phyloP scores from a whole-genome alignment of 2,888 invertebrate genomes.

The Dascillus cervinus region DNA sequence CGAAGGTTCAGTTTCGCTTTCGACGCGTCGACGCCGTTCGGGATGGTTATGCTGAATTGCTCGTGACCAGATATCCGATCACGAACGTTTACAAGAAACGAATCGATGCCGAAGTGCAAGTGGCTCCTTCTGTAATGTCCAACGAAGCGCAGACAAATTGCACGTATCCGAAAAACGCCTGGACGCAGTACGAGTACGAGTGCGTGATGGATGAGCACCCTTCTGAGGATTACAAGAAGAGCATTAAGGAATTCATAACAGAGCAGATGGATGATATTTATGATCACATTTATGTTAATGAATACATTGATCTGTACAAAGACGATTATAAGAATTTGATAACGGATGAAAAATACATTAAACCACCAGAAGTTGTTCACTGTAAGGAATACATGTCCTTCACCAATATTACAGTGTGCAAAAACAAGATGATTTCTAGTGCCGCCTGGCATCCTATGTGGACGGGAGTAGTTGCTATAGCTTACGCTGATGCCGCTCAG shows the following conservation, averaged over 20 bases:
- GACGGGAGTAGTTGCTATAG: slow-evolving; percentile 59
- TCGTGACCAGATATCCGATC: slow-evolving; percentile 50
- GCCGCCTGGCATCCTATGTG: slow-evolving; percentile 65
- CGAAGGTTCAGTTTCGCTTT: slow-evolving; percentile 44
- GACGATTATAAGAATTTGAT: slow-evolving; percentile 53
- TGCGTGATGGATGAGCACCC: slow-evolving; percentile 22
- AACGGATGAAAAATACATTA: slow-evolving; percentile 13
- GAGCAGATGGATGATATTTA: slow-evolving; percentile 25
- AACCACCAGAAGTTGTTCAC: slow-evolving; percentile 33
- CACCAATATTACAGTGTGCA: slow-evolving; percentile 55
- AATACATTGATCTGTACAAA: slow-evolving; percentile 50
- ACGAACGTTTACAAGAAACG: slow-evolving; percentile 50
- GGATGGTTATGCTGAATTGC: slow-evolving; percentile 64
- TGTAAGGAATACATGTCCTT: slow-evolving; percentile 55
- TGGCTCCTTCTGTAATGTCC: slow-evolving; percentile 41
- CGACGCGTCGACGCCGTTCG: slow-evolving; percentile 51
- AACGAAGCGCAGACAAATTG: slow-evolving; percentile 59
- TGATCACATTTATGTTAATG: slow-evolving; percentile 32
- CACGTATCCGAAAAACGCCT: slow-evolving; percentile 59
- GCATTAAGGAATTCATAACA: slow-evolving; percentile 29
- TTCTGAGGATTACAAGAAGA: slow-evolving; percentile 28
- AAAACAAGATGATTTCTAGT: slow-evolving; percentile 57
- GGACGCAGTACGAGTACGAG: slow-evolving; percentile 57
- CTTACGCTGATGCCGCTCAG: slow-evolving; percentile 56
- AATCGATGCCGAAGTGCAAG: slow-evolving; percentile 53